A percentile compares a stretch with the other conserved stretches of the same genome.
These are phyloP conservation scores for Scleropages formosus DNA, from an alignment of 2,797 vertebrate species.

Conservation along the genomic window DNA sequence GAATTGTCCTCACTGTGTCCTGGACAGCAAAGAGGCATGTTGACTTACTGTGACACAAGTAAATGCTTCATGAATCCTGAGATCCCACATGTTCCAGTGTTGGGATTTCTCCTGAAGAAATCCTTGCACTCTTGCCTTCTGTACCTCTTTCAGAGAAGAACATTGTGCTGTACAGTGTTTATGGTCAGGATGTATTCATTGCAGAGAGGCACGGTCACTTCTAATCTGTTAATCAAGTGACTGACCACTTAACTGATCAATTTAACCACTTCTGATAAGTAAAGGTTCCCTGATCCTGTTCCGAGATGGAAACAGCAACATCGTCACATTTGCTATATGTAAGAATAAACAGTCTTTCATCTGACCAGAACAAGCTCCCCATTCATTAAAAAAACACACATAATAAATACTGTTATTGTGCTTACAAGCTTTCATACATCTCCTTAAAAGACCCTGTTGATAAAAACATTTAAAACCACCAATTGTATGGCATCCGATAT, in stretches of 20 bases:
- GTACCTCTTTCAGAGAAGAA: neutral
- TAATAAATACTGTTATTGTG: neutral
- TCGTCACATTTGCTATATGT: neutral
- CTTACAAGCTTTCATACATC: neutral
- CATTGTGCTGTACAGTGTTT: neutral
- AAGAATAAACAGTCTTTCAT: neutral
- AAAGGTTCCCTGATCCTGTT: neutral
- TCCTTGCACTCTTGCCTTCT: neutral
- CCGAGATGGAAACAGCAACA: too few species aligned
- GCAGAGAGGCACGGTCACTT: neutral
- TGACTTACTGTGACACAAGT: slow-evolving; percentile 22
- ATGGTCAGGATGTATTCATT: slow-evolving; percentile 2
- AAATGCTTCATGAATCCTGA: slow-evolving; percentile 1
- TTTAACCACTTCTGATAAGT: neutral
- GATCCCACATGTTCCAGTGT: neutral
- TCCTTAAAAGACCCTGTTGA: neutral
- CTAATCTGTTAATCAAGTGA: slow-evolving; percentile 5
- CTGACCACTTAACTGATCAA: neutral
- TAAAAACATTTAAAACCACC: neutral
- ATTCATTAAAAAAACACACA: neutral
- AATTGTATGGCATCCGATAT: neutral
- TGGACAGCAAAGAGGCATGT: slow-evolving; percentile 24
- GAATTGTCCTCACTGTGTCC: neutral
- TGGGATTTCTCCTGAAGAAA: neutral
- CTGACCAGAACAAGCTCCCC: neutral